A percentile compares a stretch with the other conserved stretches of the same genome.
Conservation (phyloP, 2,888 invertebrate species). For the Teleogryllus oceanicus region DNA sequence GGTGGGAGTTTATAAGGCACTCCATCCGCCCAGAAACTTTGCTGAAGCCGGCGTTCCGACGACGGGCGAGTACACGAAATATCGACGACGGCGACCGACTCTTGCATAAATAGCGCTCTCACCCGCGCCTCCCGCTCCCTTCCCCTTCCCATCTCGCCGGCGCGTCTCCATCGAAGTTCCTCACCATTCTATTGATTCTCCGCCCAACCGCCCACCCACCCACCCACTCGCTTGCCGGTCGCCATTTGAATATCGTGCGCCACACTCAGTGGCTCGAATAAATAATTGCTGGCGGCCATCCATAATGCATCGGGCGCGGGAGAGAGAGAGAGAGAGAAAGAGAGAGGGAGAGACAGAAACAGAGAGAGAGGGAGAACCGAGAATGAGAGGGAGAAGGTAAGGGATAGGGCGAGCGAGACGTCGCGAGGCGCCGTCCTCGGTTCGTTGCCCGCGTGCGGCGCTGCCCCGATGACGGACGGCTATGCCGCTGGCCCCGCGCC, state of each 20-base stretch:
- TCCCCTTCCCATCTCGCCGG: background rate
- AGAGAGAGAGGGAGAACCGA: too few relatives aligned
- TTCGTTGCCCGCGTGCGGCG: too few relatives aligned
- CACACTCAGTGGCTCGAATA: slow-evolving; percentile 18
- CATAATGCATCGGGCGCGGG: background rate
- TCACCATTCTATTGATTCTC: background rate
- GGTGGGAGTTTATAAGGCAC: background rate
- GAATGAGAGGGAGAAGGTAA: too few relatives aligned
- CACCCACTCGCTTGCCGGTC: background rate
- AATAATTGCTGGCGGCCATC: slow-evolving; percentile 9
- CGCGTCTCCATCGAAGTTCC: background rate
- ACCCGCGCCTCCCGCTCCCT: background rate
- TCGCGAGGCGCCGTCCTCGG: background rate
- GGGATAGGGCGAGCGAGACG: background rate
- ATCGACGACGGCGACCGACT: slow-evolving; percentile 7
- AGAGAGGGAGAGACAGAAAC: too few relatives aligned
- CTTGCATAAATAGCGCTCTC: slow-evolving; percentile 9
- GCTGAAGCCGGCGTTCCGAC: background rate
- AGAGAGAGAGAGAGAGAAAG: background rate
- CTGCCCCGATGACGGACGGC: too few relatives aligned
- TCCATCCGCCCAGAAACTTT: background rate
- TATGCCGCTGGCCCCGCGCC: too few relatives aligned
- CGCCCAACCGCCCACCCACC: background rate
- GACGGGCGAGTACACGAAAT: slow-evolving; percentile 6
- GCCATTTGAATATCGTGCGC: slow-evolving; percentile 9